Percentiles rank a stretch among this genome's conserved stretches.
These are phyloP conservation scores for Patella depressa DNA, from an alignment of 2,888 invertebrate genomes.

Conservation along the genomic window DNA sequence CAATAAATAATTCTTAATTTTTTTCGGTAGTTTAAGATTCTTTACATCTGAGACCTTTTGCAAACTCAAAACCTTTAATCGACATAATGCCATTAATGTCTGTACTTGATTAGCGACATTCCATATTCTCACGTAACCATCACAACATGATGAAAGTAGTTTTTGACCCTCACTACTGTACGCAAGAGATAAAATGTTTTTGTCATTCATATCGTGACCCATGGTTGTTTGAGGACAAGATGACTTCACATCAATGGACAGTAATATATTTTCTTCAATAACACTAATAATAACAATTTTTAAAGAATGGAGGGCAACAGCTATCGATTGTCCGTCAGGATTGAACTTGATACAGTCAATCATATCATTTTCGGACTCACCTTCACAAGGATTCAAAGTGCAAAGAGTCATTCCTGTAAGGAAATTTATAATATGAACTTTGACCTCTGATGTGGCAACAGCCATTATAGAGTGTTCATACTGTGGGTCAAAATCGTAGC, in stretches of 20 bases:
- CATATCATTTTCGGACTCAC: constrained; percentile 7
- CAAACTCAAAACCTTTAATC: constrained; percentile 43
- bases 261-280: constrained; percentile 32
- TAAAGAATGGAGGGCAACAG: constrained; percentile 46
- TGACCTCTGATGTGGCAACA: constrained; percentile 45
- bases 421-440: constrained; percentile 44
- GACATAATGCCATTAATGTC: constrained; percentile 52
- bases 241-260: constrained; percentile 40
- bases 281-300: constrained; percentile 41
- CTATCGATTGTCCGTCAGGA: constrained; percentile 41
- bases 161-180: constrained; percentile 54
- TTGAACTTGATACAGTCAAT: constrained; percentile 51
- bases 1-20: constrained; percentile 35
- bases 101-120: constrained; percentile 41
- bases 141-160: constrained; percentile 49
- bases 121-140: constrained; percentile 56
- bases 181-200: constrained; percentile 45
- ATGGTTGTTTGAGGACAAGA: constrained; percentile 34
- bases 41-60: constrained; percentile 40
- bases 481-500: constrained; percentile 59
- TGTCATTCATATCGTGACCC: constrained; percentile 20
- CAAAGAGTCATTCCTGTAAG: constrained; percentile 31
- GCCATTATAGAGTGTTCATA: constrained; percentile 45
- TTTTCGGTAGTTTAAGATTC: constrained; percentile 47
- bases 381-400: constrained; percentile 3